Percentiles rank a stretch among this genome's conserved stretches.
These are phyloP conservation scores for Lasioglossum morio DNA, from an alignment of 2,888 invertebrate genomes.

Conservation along the genomic window DNA sequence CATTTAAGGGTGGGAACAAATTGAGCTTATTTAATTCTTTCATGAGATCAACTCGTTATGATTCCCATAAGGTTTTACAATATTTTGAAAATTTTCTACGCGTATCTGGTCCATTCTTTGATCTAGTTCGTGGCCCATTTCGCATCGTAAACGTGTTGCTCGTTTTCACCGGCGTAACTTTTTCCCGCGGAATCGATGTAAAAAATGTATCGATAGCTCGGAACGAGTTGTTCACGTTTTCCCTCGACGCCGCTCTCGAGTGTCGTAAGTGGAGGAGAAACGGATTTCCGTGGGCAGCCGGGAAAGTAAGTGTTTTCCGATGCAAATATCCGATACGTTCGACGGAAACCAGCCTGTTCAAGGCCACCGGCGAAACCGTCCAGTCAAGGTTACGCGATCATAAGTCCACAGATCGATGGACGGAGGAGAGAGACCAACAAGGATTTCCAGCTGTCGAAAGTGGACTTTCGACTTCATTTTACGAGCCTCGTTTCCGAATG, in stretches of 20 bases:
- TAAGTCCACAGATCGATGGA: constrained; percentile 21
- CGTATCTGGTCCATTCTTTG: no score
- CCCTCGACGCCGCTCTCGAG: background rate
- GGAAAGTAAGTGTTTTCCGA: constrained; percentile 33
- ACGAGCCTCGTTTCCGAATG: background rate
- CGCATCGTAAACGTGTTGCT: background rate
- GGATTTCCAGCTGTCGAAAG: constrained; percentile 53
- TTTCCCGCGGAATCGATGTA: background rate
- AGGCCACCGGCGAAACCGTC: constrained; percentile 35
- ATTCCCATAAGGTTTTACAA: no score
- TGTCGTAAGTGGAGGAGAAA: constrained; percentile 23
- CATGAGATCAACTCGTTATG: no score
- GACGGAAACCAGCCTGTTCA: constrained; percentile 19
- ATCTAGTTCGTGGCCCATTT: no score
- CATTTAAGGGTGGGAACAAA: no score
- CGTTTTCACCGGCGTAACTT: background rate
- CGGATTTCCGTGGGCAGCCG: constrained; percentile 25
- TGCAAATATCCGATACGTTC: constrained; percentile 46
- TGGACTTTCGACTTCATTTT: constrained; percentile 22
- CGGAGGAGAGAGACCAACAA: constrained; percentile 1
- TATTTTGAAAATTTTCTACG: no score
- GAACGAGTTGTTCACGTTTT: constrained; percentile 18
- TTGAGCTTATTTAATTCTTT: no score
- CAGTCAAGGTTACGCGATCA: constrained; percentile 48
- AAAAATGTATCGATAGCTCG: background rate